These are phyloP conservation scores for Callitettix versicolor DNA, from an alignment of 1,140 invertebrate species.

Conservation along the genomic window DNA sequence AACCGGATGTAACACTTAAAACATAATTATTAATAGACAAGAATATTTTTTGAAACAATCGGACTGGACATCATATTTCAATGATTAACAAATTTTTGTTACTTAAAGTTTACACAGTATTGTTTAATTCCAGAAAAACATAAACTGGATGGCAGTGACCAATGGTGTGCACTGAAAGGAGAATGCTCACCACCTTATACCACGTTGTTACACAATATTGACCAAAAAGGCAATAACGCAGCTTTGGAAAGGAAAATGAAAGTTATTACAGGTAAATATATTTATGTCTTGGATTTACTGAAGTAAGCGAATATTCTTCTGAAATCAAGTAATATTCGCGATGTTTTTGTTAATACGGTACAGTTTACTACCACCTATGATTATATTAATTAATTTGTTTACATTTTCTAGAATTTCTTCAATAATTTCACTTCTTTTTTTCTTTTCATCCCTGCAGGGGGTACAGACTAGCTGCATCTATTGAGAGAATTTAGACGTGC, in stretches of 20 bases:
- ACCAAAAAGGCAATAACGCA: slow-evolving; percentile 47
- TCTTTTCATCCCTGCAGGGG: too few species aligned
- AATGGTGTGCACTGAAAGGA: slow-evolving; percentile 52
- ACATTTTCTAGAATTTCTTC: too few species aligned
- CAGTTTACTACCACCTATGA: too few species aligned
- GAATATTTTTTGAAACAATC: not conserved
- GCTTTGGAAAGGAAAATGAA: slow-evolving; percentile 60
- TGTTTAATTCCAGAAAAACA: too few species aligned
- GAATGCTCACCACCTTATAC: slow-evolving; percentile 39
- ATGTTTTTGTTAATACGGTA: too few species aligned
- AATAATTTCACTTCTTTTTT: too few species aligned
- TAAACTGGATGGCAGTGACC: slow-evolving; percentile 61
- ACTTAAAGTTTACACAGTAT: slow-evolving; percentile 22
- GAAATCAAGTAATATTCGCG: too few species aligned
- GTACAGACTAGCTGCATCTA: too few species aligned
- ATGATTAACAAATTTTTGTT: slow-evolving; percentile 13
- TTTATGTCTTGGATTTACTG: too few species aligned
- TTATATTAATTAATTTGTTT: too few species aligned
- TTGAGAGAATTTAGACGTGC: too few species aligned
- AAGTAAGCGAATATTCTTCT: too few species aligned
- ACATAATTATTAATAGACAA: not conserved
- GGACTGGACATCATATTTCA: not conserved
- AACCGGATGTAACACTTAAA: not conserved
- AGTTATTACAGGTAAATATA: slow-evolving; percentile 58
- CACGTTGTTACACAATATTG: slow-evolving; percentile 63